Conservation (phyloP, 2,888 invertebrate genomes). For the Troides aeacus region DNA sequence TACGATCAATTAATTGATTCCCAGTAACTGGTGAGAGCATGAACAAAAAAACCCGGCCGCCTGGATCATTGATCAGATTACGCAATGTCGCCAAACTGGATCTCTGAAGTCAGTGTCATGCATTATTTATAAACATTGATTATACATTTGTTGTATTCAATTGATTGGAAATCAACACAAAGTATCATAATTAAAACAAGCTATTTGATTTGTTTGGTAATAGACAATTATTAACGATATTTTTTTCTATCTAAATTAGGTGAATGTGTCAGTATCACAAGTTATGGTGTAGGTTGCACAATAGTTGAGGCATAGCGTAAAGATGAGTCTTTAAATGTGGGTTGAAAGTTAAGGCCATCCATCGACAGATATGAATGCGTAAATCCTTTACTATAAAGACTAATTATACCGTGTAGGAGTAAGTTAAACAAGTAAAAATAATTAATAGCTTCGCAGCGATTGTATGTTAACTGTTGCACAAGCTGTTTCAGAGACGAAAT, state of each 20-base stretch:
- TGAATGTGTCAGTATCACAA: conserved; percentile 63
- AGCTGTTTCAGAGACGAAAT: not conserved
- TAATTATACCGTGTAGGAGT: conserved; percentile 52
- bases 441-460: conserved; percentile 29
- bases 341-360: conserved; percentile 65
- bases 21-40: conserved; percentile 44
- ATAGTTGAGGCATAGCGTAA: conserved; percentile 55
- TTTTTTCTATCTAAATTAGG: conserved; percentile 67
- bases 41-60: conserved; percentile 57
- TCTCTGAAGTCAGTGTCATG: conserved; percentile 61
- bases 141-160: conserved; percentile 37
- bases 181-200: conserved; percentile 5
- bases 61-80: conserved; percentile 76
- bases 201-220: not conserved
- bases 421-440: conserved; percentile 46
- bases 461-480: not conserved
- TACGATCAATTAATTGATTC: conserved; percentile 70
- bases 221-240: not conserved
- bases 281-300: conserved; percentile 60
- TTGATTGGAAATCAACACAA: not conserved
- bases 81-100: conserved; percentile 75
- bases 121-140: conserved; percentile 63
- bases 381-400: conserved; percentile 51
- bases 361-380: conserved; percentile 67
- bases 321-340: conserved; percentile 67